Evolutionary conservation across 2,888 invertebrate genomes (phyloP).

Genomic region (Ypsolopha scabrella): DNA sequence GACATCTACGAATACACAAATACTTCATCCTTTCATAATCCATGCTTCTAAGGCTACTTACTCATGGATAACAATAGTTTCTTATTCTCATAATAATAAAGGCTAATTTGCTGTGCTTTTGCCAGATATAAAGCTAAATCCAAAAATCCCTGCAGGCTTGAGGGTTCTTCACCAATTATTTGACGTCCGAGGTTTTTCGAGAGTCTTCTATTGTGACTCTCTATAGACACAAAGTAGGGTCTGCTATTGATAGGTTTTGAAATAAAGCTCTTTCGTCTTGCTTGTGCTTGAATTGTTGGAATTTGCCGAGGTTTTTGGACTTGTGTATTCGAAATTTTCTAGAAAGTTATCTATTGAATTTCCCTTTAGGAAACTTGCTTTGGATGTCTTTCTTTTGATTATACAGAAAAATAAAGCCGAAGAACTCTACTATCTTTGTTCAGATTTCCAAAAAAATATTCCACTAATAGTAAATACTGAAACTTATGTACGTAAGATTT

Average conservation of each 20-base stretch:
- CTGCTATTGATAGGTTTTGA: neutral
- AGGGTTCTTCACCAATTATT: conserved; percentile 46
- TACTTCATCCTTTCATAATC: neutral
- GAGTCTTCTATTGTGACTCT: neutral
- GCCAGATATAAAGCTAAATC: conserved; percentile 36
- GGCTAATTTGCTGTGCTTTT: neutral
- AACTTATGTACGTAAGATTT: too few relatives aligned
- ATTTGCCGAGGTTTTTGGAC: too few relatives aligned
- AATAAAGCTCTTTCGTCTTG: too few relatives aligned
- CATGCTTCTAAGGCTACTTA: neutral
- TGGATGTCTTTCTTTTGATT: too few relatives aligned
- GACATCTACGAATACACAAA: neutral
- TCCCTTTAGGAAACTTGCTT: too few relatives aligned
- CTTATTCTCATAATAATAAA: neutral
- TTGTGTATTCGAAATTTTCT: too few relatives aligned
- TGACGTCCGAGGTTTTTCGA: conserved; percentile 23
- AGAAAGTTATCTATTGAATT: too few relatives aligned
- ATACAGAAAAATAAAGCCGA: too few relatives aligned
- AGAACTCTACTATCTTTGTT: too few relatives aligned
- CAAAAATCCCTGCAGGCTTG: conserved; percentile 44
- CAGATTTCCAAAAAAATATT: too few relatives aligned
- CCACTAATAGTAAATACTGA: too few relatives aligned
- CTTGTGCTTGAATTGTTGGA: too few relatives aligned
- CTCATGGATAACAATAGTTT: neutral
- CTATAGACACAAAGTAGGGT: neutral